These are phyloP conservation scores for Lochmaea crataegi DNA, from an alignment of 2,888 invertebrate genomes.

Conservation along the genomic window DNA sequence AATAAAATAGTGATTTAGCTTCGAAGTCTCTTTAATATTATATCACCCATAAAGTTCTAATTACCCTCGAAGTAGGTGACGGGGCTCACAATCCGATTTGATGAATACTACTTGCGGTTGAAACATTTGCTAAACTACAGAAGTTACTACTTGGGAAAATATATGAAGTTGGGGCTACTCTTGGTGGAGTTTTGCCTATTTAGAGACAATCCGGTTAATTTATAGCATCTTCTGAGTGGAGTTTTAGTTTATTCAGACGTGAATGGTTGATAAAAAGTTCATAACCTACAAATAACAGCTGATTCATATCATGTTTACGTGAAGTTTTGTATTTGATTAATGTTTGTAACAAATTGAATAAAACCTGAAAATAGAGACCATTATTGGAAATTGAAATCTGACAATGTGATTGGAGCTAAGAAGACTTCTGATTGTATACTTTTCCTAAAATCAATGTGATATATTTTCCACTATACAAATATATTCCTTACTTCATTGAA, in stretches of 20 bases:
- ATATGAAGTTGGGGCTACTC: slow-evolving; percentile 8
- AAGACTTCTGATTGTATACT: too few relatives aligned
- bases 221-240: background rate
- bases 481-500: too few relatives aligned
- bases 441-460: too few relatives aligned
- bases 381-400: too few relatives aligned
- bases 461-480: too few relatives aligned
- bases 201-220: slow-evolving; percentile 3
- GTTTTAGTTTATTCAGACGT: background rate
- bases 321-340: too few relatives aligned
- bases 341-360: too few relatives aligned
- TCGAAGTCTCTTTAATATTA: slow-evolving; percentile 45
- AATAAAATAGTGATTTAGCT: slow-evolving; percentile 44
- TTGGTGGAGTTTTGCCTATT: background rate
- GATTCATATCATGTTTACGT: too few relatives aligned
- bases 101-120: slow-evolving; percentile 40
- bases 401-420: too few relatives aligned
- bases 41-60: slow-evolving; percentile 43
- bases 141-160: slow-evolving; percentile 29
- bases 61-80: slow-evolving; percentile 43
- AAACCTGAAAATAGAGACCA: too few relatives aligned
- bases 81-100: slow-evolving; percentile 44
- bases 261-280: background rate
- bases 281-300: background rate
- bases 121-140: slow-evolving; percentile 30